These are phyloP conservation scores for Acrocyrtus sp. DNA, from an alignment of 2,888 invertebrate genomes.

Conservation along the genomic window DNA sequence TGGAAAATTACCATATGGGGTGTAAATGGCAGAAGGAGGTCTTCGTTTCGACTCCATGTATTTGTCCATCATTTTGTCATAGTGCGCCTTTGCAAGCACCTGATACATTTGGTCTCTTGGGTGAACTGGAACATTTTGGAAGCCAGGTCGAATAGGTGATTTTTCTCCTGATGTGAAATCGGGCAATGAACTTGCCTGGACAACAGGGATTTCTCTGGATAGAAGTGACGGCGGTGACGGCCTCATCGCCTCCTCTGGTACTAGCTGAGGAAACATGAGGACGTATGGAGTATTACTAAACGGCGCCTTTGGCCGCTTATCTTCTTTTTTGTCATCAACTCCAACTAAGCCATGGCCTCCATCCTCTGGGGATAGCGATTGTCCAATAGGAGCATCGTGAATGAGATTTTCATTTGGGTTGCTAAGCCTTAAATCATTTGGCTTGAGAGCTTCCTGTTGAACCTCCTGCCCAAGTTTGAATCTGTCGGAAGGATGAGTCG, in stretches of 20 bases:
- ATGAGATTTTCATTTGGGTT: background rate
- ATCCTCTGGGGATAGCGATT: background rate
- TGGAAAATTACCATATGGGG: conserved; percentile 57
- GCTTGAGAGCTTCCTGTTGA: background rate
- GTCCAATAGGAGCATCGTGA: background rate
- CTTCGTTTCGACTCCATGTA: conserved; percentile 57
- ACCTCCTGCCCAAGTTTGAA: background rate
- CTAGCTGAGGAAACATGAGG: conserved; percentile 62
- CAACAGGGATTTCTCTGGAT: conserved; percentile 56
- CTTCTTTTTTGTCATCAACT: conserved; percentile 2
- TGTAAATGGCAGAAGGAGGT: conserved; percentile 61
- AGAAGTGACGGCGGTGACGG: conserved; percentile 54
- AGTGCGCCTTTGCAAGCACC: conserved; percentile 61
- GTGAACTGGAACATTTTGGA: conserved; percentile 61
- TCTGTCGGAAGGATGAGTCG: background rate
- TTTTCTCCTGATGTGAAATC: conserved; percentile 42
- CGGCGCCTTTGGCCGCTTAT: conserved; percentile 13
- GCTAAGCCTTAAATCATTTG: background rate
- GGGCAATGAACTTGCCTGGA: conserved; percentile 44
- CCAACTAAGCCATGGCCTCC: background rate
- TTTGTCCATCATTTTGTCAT: conserved; percentile 59
- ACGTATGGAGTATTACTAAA: conserved; percentile 63
- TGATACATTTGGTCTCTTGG: conserved; percentile 63
- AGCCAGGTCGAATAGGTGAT: conserved; percentile 55
- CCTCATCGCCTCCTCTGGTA: conserved; percentile 53